Percentiles rank a stretch among this genome's conserved stretches.
These are phyloP conservation scores for Cylindroiulus punctatus DNA, from an alignment of 2,888 invertebrate genomes.

Conservation along the genomic window DNA sequence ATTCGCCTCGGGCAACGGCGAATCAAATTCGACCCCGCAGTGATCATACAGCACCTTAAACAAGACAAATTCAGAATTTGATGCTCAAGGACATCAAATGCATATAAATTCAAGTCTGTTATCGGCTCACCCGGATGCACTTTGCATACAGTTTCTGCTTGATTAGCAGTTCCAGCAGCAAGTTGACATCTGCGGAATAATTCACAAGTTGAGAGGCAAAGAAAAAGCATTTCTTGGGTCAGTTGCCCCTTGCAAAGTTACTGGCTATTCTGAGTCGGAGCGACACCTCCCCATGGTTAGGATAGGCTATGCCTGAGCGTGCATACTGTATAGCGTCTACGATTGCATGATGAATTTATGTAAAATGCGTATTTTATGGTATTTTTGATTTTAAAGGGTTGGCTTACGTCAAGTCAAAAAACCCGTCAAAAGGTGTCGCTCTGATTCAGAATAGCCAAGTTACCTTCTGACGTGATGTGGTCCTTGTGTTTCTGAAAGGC, in stretches of 20 bases:
- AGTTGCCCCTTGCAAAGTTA: too few species aligned
- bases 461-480: constrained; percentile 73
- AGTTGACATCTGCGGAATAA: constrained; percentile 77
- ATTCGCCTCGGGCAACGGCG: constrained; percentile 70
- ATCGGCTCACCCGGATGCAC: constrained; percentile 53
- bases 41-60: constrained; percentile 74
- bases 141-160: constrained; percentile 61
- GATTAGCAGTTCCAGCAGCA: constrained; percentile 83
- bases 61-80: neutral
- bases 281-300: too few species aligned
- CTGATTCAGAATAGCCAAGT: too few species aligned
- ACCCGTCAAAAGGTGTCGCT: too few species aligned
- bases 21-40: constrained; percentile 76
- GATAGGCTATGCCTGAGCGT: too few species aligned
- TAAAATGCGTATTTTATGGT: too few species aligned
- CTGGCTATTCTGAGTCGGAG: too few species aligned
- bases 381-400: too few species aligned
- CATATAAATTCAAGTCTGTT: neutral
- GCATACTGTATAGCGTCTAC: too few species aligned
- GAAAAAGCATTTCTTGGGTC: neutral
- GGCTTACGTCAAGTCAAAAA: too few species aligned
- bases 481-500: constrained; percentile 80
- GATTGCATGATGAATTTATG: too few species aligned
- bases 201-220: neutral
- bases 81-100: neutral